A percentile compares a stretch with the other conserved stretches of the same genome.
These are phyloP conservation scores for Lissonota sp. DNA, from an alignment of 2,888 invertebrate species.

Conservation along the genomic window DNA sequence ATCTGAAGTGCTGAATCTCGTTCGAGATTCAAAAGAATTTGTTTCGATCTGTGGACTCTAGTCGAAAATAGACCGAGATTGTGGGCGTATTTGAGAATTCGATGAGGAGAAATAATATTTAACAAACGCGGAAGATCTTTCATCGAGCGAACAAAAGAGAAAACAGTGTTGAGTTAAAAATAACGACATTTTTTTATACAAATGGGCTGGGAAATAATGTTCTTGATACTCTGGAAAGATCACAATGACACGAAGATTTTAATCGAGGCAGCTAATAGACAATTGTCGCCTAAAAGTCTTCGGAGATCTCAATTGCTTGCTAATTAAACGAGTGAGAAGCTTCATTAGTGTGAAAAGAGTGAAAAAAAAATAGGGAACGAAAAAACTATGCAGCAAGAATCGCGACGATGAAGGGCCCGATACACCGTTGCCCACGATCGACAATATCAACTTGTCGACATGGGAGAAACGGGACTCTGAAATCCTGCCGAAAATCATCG, in stretches of 20 bases:
- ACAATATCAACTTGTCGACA: slow-evolving; percentile 21
- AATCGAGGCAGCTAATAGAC: no score
- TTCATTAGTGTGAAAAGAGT: slow-evolving; percentile 64
- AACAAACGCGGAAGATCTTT: slow-evolving; percentile 37
- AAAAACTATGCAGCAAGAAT: slow-evolving; percentile 79
- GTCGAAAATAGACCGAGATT: slow-evolving; percentile 51
- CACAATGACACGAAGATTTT: no score
- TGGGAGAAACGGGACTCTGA: slow-evolving; percentile 73
- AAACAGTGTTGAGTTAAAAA: slow-evolving; percentile 63
- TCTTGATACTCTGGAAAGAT: not conserved
- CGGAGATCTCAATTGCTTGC: no score
- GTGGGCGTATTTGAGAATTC: slow-evolving; percentile 13
- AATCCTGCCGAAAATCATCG: slow-evolving; percentile 70
- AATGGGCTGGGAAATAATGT: not conserved
- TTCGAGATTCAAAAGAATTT: slow-evolving; percentile 33
- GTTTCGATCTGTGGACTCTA: slow-evolving; percentile 29
- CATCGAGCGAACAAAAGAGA: slow-evolving; percentile 40
- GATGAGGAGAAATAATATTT: slow-evolving; percentile 26
- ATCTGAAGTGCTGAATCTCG: slow-evolving; percentile 8
- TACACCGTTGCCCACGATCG: slow-evolving; percentile 75
- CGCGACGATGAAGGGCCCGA: slow-evolving; percentile 79
- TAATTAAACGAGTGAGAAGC: not conserved
- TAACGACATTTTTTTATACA: slow-evolving; percentile 69
- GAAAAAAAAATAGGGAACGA: slow-evolving; percentile 22
- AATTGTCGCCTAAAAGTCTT: no score